Evolutionary conservation across 2,113 vertebrate genomes (phyloP), one percentile per base, ranked within the genome.

Genomic region (Thomomys bottae): DNA sequence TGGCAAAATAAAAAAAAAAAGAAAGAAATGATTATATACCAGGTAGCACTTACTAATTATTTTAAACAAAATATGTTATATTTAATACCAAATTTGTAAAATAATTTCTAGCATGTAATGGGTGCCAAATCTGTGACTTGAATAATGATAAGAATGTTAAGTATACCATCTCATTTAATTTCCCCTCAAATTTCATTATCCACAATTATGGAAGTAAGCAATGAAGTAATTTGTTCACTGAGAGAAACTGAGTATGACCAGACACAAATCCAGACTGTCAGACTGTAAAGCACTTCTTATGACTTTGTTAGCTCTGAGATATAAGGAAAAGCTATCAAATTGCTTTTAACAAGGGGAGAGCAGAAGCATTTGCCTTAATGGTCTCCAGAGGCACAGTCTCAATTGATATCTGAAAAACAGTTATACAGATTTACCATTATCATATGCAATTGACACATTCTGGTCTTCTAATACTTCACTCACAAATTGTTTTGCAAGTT

Each of bases 311-410:
- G 24, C 59, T 67, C 10, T 83, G 66, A 83, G 18, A 76, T 30
- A 72, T 72, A 68, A 90, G 18, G n/a, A 91, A 82, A 77, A 23
- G 79, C 30, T 88, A 42, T 49, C 36, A 83, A 34, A 59, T 90
- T 86, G 49, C 28, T 68, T 89, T 77, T 76, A 88, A 80, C 28
- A 84, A 34, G 8, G 2, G 40, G 5, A n/a, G 4, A 40, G 76
- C 32, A 92, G 32, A 36, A 84, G 30, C 28, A 3, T 59, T 82
- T 86, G 71, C 32, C 63, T 77, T 77, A 84, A 73, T 8, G 28
- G 26, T 92, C 89, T 92, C 45, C 20, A 80, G 17, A 87, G 49
- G 32, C 34, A 67, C 1, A 59, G 14, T 86, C 42, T 40, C 79
- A 34, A 73, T 0, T 70, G 54, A 88, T 15, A 75, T 77, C 57